Evolutionary conservation across 2,113 vertebrate genomes (phyloP), one percentile per base, ranked within the genome.

Genomic region (Grallaria varia): DNA sequence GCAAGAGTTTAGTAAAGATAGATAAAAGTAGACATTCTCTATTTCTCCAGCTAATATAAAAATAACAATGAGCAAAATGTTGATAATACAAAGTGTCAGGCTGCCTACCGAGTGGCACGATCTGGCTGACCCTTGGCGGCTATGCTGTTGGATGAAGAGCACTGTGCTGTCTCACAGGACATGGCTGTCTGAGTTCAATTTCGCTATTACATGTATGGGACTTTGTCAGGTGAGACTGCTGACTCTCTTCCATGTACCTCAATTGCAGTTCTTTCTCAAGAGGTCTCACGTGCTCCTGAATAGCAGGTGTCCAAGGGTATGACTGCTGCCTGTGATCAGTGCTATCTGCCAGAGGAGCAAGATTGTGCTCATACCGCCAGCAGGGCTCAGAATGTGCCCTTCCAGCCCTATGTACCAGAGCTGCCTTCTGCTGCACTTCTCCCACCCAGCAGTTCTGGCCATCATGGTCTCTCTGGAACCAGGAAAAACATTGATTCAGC

Each of bases 331-430:
- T 84, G 39, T 63, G 39, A 25, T 39, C 33, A 39, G 23, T 28
- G 35, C 22, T 56, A 9, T 37, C 50, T 90, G 24, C 27, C 24
- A 62, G 42, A 78, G 47, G 35, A 77, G 31, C 13, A 66, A 83
- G 55, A 28, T 73, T 13, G 5, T 37, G 13, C 13, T 75, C 19
- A 21, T 18, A 23, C 6, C 22, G 37, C 56, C 10, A 44, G 14
- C 31, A 47, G 31, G 18, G 9, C 6, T 31, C 31, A 56, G 80
- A 37, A 78, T 0, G 0, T 72, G 58, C 16, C 45, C 31, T 76
- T 85, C 35, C n/a, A 83, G 40, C 20, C 17, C 45, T 45, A 20
- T 17, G 31, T 14, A 19, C 58, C 53, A 87, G 13, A 62, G 33
- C 14, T 58, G 14, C 42, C n/a, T 67, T 89, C 78, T 85, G 45